A percentile compares a stretch with the other conserved stretches of the same genome.
phyloP scores from a whole-genome alignment of 2,797 vertebrate species.

The Phrynocephalus forsythii region DNA sequence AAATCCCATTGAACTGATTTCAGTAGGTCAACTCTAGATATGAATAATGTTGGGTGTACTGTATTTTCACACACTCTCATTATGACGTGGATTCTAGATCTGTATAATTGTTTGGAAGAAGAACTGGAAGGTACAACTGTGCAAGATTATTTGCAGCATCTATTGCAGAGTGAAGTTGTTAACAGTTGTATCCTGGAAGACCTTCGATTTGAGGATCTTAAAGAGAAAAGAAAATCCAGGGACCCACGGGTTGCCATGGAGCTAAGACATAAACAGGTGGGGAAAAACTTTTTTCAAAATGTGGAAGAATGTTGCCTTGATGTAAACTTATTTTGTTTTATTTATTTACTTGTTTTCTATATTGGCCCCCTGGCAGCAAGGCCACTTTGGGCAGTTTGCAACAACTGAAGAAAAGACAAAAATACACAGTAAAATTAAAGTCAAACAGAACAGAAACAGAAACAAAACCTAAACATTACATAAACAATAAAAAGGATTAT shows the following conservation, averaged over 20 bases:
- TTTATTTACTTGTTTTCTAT: too few species aligned
- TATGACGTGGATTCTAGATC: slow-evolving; percentile 78
- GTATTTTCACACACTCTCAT: slow-evolving; percentile 46
- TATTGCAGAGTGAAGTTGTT: slow-evolving; percentile 86
- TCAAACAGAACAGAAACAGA: too few species aligned
- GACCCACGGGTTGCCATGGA: slow-evolving; percentile 90
- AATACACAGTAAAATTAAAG: too few species aligned
- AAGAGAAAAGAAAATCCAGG: slow-evolving; percentile 72
- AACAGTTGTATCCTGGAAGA: slow-evolving; percentile 77
- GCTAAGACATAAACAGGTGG: slow-evolving; percentile 88
- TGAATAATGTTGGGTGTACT: background rate
- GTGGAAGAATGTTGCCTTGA: too few species aligned
- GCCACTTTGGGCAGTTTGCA: too few species aligned
- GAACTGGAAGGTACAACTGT: slow-evolving; percentile 85
- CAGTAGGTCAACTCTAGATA: background rate
- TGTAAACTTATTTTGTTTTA: too few species aligned
- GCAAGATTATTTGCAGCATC: slow-evolving; percentile 85
- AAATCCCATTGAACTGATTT: background rate
- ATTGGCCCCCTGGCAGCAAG: too few species aligned
- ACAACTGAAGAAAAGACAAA: too few species aligned
- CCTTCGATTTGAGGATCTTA: slow-evolving; percentile 79
- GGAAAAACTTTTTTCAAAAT: slow-evolving; percentile 9
- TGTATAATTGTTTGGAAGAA: slow-evolving; percentile 85
- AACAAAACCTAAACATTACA: too few species aligned
- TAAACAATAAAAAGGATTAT: too few species aligned